Base-by-base conservation (phyloP, 2,113 vertebrate species). In the Physeter macrocephalus region DNA sequence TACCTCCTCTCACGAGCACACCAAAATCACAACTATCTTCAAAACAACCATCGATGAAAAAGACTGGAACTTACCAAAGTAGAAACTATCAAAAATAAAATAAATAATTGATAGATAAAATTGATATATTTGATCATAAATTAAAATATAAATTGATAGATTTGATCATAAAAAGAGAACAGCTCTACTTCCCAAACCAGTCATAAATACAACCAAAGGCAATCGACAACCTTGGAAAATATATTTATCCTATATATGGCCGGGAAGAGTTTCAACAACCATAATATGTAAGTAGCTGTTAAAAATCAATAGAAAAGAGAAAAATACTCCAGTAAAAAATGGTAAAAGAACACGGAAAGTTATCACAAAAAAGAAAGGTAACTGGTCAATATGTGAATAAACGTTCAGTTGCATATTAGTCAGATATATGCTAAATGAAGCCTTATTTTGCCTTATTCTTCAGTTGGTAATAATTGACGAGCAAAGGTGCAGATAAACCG, bases 361-460 rank as follows among this genome's bases (percentile, higher is more conserved):
- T 15, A 31, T n/a, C 52, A 61, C 62, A 78, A 43, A 92, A 34
- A 81, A 62, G 25, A 61, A 77, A 54, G n/a, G 46, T 6, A 62
- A 39, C 20, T 75, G 67, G 49, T 41, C 31, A 84, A 46, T 61
- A 88, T 29, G 43, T 31, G 54, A 86, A 46, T 46, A 77, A 61
- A 64, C 41, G 25, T 49, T 75, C 36, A 57, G 34, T 6, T 41
- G 9, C 25, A 21, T 78, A 49, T 72, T 67, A 69, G 59, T 49
- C 39, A 21, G 66, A 12, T 41, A 66, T 78, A 59, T 25, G 54
- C 15, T n/a, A 34, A 57, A 20, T 52, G 23, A 82, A 80, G 25
- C 85, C 52, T 46, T 81, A 61, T 74, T 78, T 93, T 83, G 66
- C 67, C 43, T 64, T 66, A 11, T 39, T 72, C 84, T 74, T 41